These are phyloP conservation scores for Dipodomys stephensi DNA, from an alignment of 2,113 vertebrate species.

Conservation along the genomic window DNA sequence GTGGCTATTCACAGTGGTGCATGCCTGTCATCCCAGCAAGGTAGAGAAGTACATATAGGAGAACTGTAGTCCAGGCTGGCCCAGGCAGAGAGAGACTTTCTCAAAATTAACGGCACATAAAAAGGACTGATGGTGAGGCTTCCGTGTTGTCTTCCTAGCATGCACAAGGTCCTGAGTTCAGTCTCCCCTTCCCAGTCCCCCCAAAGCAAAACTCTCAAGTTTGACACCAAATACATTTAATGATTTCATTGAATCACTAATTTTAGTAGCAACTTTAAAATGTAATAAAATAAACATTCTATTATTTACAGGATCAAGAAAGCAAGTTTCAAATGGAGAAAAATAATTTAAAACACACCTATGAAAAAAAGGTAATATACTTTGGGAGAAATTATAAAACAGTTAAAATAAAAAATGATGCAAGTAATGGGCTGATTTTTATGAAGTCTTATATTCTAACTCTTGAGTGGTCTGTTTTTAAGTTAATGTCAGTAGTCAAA, in stretches of 20 bases:
- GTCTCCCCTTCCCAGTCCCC: too few species aligned
- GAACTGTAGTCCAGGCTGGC: too few species aligned
- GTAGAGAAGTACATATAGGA: too few species aligned
- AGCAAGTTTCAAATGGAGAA: conserved; percentile 90
- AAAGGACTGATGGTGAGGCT: too few species aligned
- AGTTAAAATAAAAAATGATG: neutral
- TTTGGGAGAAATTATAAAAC: conserved; percentile 30
- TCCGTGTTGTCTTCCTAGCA: too few species aligned
- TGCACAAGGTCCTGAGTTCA: too few species aligned
- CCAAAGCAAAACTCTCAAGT: neutral
- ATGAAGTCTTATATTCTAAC: neutral
- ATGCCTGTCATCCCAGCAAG: too few species aligned
- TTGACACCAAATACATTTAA: conserved; percentile 1
- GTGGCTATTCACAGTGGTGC: too few species aligned
- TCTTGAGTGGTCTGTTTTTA: conserved; percentile 28
- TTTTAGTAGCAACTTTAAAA: conserved; percentile 54
- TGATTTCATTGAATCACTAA: conserved; percentile 20
- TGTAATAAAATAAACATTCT: conserved; percentile 59
- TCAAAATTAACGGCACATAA: too few species aligned
- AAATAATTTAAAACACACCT: conserved; percentile 86
- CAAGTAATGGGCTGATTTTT: neutral
- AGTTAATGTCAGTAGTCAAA: conserved; percentile 39
- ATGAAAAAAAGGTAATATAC: conserved; percentile 93
- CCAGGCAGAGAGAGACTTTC: too few species aligned
- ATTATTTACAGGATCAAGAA: conserved; percentile 91